A percentile compares a stretch with the other conserved stretches of the same genome.
Evolutionary conservation across 2,113 vertebrate genomes (phyloP).

Genomic region (Nicator chloris): DNA sequence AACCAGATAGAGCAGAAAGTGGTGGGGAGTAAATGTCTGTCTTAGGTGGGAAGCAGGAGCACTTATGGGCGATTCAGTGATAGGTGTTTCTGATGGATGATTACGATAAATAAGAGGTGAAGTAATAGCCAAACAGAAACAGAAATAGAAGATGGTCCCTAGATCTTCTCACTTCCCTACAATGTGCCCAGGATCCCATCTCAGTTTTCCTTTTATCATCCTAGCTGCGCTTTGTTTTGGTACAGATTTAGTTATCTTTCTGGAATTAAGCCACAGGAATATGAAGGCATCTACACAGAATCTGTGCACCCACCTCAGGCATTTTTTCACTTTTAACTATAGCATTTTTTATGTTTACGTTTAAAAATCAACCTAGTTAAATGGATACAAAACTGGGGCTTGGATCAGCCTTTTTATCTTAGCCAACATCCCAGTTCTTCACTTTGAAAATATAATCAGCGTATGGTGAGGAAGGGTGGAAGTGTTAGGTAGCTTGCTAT

Average conservation of each 20-base stretch:
- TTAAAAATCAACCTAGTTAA: background rate
- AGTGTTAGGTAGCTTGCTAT: constrained; percentile 51
- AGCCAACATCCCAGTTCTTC: constrained; percentile 12
- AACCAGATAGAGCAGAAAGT: background rate
- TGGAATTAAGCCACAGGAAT: background rate
- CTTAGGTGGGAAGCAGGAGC: background rate
- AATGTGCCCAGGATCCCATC: background rate
- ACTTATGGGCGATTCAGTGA: background rate
- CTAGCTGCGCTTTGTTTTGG: background rate
- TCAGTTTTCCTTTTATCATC: background rate
- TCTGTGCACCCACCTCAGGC: background rate
- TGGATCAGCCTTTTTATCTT: constrained; percentile 18
- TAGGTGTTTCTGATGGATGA: background rate
- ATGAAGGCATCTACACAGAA: background rate
- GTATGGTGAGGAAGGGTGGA: constrained; percentile 41
- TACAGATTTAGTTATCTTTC: background rate
- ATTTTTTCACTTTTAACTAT: background rate
- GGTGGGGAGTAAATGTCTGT: background rate
- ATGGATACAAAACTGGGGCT: background rate
- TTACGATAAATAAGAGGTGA: background rate
- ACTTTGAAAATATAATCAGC: constrained; percentile 24
- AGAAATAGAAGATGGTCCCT: background rate
- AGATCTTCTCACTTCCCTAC: background rate
- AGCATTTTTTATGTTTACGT: background rate
- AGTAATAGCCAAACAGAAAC: background rate